phyloP scores from a whole-genome alignment of 2,888 invertebrate genomes.

The Leptinotarsa tumamoca region DNA sequence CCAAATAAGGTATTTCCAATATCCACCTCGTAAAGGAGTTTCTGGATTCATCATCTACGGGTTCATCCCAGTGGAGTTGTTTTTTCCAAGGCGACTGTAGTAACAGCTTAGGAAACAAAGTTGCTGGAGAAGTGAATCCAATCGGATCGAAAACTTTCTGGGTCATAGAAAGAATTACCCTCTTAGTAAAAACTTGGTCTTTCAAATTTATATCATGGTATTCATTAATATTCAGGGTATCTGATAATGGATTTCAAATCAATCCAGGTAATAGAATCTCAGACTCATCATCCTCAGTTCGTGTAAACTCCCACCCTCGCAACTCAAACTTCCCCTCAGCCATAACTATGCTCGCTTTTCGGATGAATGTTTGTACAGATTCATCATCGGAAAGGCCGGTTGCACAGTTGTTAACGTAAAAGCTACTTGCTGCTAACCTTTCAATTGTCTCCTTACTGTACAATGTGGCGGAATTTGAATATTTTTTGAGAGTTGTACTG shows the following conservation, averaged over 20 bases:
- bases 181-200: slow-evolving; percentile 30
- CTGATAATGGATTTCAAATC: no score
- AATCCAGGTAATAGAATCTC: not conserved
- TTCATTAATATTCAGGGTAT: not conserved
- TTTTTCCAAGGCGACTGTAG: slow-evolving; percentile 40
- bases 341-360: slow-evolving; percentile 24
- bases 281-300: not conserved
- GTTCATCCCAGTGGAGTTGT: slow-evolving; percentile 31
- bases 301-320: slow-evolving; percentile 17
- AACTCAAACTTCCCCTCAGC: slow-evolving; percentile 23
- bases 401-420: slow-evolving; percentile 34
- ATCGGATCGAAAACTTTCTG: slow-evolving; percentile 50
- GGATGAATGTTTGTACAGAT: not conserved
- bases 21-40: not conserved
- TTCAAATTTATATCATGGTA: not conserved
- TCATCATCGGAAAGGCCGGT: slow-evolving; percentile 29
- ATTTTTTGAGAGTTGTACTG: no score
- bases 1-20: not conserved
- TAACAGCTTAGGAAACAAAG: slow-evolving; percentile 43
- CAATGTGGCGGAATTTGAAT: no score
- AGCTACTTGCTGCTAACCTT: no score
- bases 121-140: slow-evolving; percentile 45
- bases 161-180: slow-evolving; percentile 31
- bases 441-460: no score
- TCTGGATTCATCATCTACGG: not conserved